Base-by-base conservation (phyloP, 1,140 invertebrate species). In the Papilio machaon region DNA sequence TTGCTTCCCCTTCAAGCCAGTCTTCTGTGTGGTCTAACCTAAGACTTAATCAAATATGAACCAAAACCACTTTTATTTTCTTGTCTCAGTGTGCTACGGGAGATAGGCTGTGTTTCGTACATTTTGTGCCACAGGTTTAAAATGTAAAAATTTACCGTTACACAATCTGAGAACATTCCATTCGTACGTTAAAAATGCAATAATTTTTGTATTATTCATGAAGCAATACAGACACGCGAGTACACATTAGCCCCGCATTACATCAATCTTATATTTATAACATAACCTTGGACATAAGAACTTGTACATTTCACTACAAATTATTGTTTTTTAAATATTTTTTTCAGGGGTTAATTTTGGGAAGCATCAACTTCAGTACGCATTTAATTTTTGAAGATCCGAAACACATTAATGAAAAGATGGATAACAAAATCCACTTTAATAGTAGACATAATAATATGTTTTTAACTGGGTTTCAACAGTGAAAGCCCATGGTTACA, bases 91-190 rank as follows among this genome's bases (percentile, higher is more conserved):
- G 1, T 2, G 11, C 10, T 13, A 49, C 11, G 4, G 23, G 23
- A 30, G 23, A 30, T 30, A 30, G 23, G 23, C 23, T 30, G 23
- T 43, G 38, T 2, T 43, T 43, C 38, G 38, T 43, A 7, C 38
- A 19, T 10, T 19, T 19, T 58, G 54, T 58, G 17, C 6, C 9
- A 58, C 54, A 58, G 54, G 54, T 10, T 58, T 58, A 58, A 83
- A 85, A 79, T 76, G 75, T 80, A 81, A 78, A 76, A 83, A 80
- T 81, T 73, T 77, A 60, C 35, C 74, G 79, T 84, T 82, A 82
- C 64, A 77, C 58, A 83, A 79, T 79, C 82, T 47, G 54, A 82
- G 77, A 82, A 80, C 64, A 80, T 80, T 78, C 82, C 64, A 74
- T 79, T 47, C 77, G 17, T 79, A 79, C 77, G 60, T 79, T 79